phyloP scores from a whole-genome alignment of 2,113 vertebrate genomes.

The Actenoides lindsayi region DNA sequence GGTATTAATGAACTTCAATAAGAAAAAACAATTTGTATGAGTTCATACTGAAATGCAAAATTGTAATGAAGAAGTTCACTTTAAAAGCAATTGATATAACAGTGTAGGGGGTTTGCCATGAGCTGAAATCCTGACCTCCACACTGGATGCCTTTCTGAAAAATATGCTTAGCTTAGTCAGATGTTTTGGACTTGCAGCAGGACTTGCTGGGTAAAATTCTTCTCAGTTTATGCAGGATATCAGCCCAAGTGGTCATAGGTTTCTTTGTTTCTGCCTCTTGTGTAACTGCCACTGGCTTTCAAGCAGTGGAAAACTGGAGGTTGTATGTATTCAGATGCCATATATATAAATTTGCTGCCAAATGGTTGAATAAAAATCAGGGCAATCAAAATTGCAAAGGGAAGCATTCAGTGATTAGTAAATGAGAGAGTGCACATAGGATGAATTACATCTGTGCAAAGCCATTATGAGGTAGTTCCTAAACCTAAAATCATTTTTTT shows the following conservation, averaged over 20 bases:
- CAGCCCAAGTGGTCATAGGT: not conserved
- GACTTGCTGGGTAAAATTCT: not conserved
- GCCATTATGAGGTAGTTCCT: not conserved
- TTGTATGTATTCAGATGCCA: not conserved
- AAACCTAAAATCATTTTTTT: not conserved
- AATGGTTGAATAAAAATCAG: not conserved
- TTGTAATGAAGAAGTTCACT: not conserved
- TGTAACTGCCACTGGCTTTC: not conserved
- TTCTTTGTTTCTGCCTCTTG: not conserved
- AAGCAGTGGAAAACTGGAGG: not conserved
- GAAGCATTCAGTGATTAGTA: not conserved
- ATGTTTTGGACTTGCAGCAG: not conserved
- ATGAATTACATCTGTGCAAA: not conserved
- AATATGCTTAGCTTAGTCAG: not conserved
- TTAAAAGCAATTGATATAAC: not conserved
- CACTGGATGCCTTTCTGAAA: not conserved
- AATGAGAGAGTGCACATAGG: not conserved
- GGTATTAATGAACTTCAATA: not conserved
- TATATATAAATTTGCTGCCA: not conserved
- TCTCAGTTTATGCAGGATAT: not conserved
- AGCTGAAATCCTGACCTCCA: not conserved
- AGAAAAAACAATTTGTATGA: not conserved
- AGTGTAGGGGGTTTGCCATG: not conserved
- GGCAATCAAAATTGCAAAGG: not conserved
- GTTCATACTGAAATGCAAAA: not conserved